Conservation (phyloP, 2,113 vertebrate species). For the Chascanopsetta lugubris region DNA sequence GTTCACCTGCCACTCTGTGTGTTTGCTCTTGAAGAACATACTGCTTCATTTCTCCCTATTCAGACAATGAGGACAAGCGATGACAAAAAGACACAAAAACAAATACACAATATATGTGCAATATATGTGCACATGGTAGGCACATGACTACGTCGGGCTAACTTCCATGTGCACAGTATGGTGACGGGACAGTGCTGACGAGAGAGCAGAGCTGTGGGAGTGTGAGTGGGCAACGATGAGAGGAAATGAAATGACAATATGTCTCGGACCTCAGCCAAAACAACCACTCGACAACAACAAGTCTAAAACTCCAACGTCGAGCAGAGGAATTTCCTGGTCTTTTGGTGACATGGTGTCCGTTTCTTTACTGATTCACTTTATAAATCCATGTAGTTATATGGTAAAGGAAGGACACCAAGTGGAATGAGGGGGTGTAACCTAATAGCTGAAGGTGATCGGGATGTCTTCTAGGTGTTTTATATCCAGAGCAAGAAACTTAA, state of each 20-base stretch:
- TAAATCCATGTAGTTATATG: neutral
- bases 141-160: too few species aligned
- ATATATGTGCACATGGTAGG: neutral
- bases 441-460: conserved; percentile 31
- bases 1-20: conserved; percentile 4
- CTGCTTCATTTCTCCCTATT: conserved; percentile 13
- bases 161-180: neutral
- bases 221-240: neutral
- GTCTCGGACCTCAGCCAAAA: neutral
- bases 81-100: neutral
- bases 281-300: neutral
- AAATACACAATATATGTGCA: neutral
- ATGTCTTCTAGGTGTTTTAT: conserved; percentile 28
- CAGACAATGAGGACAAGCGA: neutral
- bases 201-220: neutral
- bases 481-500: conserved; percentile 23
- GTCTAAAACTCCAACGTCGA: neutral
- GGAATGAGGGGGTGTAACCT: conserved; percentile 19
- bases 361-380: conserved; percentile 12
- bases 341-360: neutral
- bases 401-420: neutral
- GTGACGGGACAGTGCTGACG: neutral
- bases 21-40: neutral
- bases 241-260: neutral
- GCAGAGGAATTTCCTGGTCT: neutral